Evolutionary conservation across 2,113 vertebrate genomes (phyloP), one percentile per base, ranked within the genome.

Genomic region (Speoplatyrhinus poulsoni): DNA sequence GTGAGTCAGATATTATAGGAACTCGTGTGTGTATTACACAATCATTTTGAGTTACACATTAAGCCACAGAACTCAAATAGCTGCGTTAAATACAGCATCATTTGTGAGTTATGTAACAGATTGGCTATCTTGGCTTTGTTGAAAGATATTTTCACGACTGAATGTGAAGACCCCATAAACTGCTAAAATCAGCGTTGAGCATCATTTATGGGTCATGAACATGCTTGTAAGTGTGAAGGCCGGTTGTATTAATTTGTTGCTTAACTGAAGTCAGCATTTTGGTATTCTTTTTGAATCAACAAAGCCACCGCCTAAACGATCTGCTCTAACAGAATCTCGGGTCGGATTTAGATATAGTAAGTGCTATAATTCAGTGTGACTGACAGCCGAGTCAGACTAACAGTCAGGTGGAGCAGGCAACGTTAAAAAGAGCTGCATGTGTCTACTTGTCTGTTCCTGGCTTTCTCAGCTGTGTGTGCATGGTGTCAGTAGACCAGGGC

Each of bases 361-460:
- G 53, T n/a, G 53, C 53, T 55, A 4, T 55, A 16, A 9, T 55
- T 55, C 53, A 55, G 13, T 17, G 13, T 12, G 13, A 15, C 12
- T 52, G 49, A 15, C 10, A 9, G 49, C 26, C 2, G 26, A 26
- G 11, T 19, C 16, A 13, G 53, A 50, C 12, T 10, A 53, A 53
- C 52, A 11, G 12, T n/a, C 71, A 15, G 8, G 16, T 57, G 3
- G 6, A 57, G 58, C 46, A 1, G 19, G 48, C 52, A 32, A 36
- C 26, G 2, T 26, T 26, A 15, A 68, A 75, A 67, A 1, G 56
- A 59, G 58, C 50, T 6, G 26, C 26, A 26, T 26, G 12, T 48
- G 60, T 54, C 33, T 41, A 10, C 71, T 48, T 75, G 80, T 75
- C 66, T 82, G 79, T 81, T 75, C 53, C 64, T 67, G 75, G 77